Conservation (phyloP, 2,797 vertebrate genomes). For the Ptychadena robeensis region DNA sequence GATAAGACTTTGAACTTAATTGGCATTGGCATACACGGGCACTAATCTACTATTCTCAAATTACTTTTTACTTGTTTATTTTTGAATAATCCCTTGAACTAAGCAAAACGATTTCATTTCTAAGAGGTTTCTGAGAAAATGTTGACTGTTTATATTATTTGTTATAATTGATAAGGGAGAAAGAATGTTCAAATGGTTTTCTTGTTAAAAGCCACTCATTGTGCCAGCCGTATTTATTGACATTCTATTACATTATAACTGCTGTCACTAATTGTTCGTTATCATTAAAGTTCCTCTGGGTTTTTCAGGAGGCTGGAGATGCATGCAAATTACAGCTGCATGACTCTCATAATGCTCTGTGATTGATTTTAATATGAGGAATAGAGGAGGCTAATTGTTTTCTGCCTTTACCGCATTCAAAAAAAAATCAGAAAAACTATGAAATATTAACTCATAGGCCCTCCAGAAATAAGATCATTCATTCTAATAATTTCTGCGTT, state of each 20-base stretch:
- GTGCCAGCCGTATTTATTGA: slow-evolving; percentile 46
- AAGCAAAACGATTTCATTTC: background rate
- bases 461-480: slow-evolving; percentile 9
- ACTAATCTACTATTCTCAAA: background rate
- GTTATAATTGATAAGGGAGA: slow-evolving; percentile 35
- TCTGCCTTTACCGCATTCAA: background rate
- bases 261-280: slow-evolving; percentile 56
- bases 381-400: slow-evolving; percentile 45
- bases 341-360: slow-evolving; percentile 31
- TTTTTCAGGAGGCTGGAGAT: slow-evolving; percentile 34
- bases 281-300: slow-evolving; percentile 53
- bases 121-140: slow-evolving; percentile 10
- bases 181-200: slow-evolving; percentile 32
- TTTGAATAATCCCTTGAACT: background rate
- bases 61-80: background rate
- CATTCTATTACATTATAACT: slow-evolving; percentile 53
- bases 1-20: background rate
- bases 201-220: slow-evolving; percentile 39
- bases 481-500: background rate
- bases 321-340: slow-evolving; percentile 44
- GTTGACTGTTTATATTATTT: slow-evolving; percentile 39
- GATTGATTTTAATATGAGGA: slow-evolving; percentile 53
- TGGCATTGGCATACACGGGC: background rate
- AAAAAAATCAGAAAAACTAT: slow-evolving; percentile 9
- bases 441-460: slow-evolving; percentile 4